phyloP scores from a whole-genome alignment of 2,113 vertebrate species.

The Lynx canadensis region DNA sequence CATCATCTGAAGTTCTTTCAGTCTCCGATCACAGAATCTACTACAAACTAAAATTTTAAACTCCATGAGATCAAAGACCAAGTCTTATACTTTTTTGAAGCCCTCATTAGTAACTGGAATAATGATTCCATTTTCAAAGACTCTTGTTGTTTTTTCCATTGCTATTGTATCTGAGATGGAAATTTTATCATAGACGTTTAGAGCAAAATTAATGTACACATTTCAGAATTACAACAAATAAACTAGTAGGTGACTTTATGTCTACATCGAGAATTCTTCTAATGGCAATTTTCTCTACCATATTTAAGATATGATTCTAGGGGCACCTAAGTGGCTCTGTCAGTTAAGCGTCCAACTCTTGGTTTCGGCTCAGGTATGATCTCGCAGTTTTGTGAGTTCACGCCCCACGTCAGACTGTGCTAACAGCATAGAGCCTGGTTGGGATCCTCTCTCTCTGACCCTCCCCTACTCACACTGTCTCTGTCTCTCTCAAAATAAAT shows the following conservation, averaged over 20 bases:
- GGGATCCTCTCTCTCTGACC: too few relatives aligned
- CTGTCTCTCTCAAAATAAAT: too few relatives aligned
- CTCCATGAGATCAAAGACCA: neutral
- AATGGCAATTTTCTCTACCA: neutral
- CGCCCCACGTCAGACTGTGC: too few relatives aligned
- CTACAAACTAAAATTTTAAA: neutral
- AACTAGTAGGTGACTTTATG: neutral
- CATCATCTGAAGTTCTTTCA: neutral
- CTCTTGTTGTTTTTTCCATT: neutral
- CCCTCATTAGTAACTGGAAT: neutral
- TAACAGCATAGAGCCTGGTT: too few relatives aligned
- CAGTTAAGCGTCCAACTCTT: too few relatives aligned
- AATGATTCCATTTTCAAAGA: neutral
- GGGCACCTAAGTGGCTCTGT: too few relatives aligned
- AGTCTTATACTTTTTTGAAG: neutral
- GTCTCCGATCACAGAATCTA: neutral
- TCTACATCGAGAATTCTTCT: neutral
- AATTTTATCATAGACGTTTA: neutral
- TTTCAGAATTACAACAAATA: neutral
- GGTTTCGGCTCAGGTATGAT: too few relatives aligned
- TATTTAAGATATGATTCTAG: neutral
- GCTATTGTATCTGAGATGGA: neutral
- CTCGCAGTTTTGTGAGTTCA: too few relatives aligned
- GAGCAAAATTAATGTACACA: slow-evolving; percentile 7
- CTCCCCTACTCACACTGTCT: too few relatives aligned